Base-by-base conservation (phyloP, 2,888 invertebrate species). In the Koerneria pararmatus region DNA sequence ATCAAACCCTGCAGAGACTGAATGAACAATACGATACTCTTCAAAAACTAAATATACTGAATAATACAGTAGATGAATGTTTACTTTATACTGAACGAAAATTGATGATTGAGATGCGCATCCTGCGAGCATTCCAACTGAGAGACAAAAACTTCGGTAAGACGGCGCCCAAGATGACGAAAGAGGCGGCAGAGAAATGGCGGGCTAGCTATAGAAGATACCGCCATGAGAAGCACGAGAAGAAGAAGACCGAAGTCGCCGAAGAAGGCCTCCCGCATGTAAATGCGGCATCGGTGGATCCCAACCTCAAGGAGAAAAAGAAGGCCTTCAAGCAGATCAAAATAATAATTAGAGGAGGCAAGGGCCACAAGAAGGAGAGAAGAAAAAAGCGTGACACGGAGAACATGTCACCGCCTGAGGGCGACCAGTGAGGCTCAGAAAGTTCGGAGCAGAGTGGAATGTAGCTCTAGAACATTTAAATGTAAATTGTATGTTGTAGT, bases 101-200 rank as follows among this genome's bases (percentile, higher is more conserved):
- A n/a, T n/a, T n/a, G n/a, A n/a, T n/a, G n/a, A 65, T 73, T 53
- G 68, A 76, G 75, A 69, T 76, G 34, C 72, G 74, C 63, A 74
- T 74, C 4, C 71, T 76, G 29, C 72, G 76, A 58, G 74, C 74
- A 51, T 74, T 76, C 70, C 65, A 71, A 71, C 66, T 67, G 67
- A 70, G 66, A 65, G 71, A 72, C 29, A 70, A 69, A 49, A 57
- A 68, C n/a, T 70, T 68, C 2, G 80, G 79, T 37, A 60, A 71
- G 57, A 81, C 81, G 19, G 81, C 81, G 2, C 81, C 81, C 27
- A 77, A 72, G 29, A 80, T 81, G 80, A 77, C 76, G 2, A 79
- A 80, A 48, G 80, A 80, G 48, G 80, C 78, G n/a, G 81, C 81
- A 11, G 80, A 81, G 59, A 71, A 75, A 54, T 80, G 80, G 80